Evolutionary conservation across 2,888 invertebrate genomes (phyloP), one percentile per base, ranked within the genome.

Genomic region (Agrotis segetum): DNA sequence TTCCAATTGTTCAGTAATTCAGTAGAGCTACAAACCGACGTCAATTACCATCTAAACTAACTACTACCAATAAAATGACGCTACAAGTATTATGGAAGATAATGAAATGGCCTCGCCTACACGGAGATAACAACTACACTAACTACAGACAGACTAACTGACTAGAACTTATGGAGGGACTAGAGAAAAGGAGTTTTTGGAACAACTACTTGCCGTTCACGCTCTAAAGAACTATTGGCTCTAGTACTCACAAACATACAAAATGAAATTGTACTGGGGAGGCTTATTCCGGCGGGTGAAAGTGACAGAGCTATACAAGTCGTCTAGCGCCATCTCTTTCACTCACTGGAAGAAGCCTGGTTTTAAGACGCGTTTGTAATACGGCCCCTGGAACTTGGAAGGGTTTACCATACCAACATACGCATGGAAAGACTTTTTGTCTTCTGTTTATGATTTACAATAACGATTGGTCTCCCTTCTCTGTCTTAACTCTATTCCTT

Each of bases 161-260:
- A 90, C 92, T 93, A 94, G 87, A 89, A 91, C 88, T 79, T 87
- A 84, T 95, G 95, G 95, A 96, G 94, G 95, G 95, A 95, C 92
- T 95, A 93, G 90, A 91, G 88, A 90, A 90, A 90, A 89, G 89
- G 89, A 91, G 83, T 89, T 89, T 87, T 88, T 92, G 92, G 92
- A 92, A 82, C 60, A 73, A 82, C 82, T 85, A 85, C 82, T 65
- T 59, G 82, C 85, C 86, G 86, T 76, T 84, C 85, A 83, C 82
- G 82, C 67, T 63, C 59, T 60, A 62, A 70, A 53, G 9, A 21
- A 53, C 19, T 56, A 64, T 53, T 14, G 7, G n/a, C 55, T 53
- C 44, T 52, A 52, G 53, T 34, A 74, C 60, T 9, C 24, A 40
- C 40, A 7, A 7, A 34, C 34, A 40, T 40, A 40, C 40, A 40